Conservation (phyloP, 2,113 vertebrate genomes). For the Cacatua alba region DNA sequence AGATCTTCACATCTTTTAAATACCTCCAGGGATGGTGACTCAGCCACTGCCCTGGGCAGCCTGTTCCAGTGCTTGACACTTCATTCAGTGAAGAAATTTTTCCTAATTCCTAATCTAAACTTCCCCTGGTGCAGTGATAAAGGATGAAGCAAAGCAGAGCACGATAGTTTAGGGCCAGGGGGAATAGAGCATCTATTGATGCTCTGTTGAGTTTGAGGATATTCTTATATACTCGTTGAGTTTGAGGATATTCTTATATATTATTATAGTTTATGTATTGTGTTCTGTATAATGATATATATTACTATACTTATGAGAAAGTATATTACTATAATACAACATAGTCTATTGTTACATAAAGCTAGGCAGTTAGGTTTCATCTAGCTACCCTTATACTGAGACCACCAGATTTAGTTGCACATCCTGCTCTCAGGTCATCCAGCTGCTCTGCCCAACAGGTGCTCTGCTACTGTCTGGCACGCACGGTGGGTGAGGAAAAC, state of each 20-base stretch:
- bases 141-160: background rate
- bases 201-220: background rate
- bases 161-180: background rate
- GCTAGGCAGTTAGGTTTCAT: background rate
- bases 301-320: background rate
- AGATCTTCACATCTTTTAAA: background rate
- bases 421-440: background rate
- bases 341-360: background rate
- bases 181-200: background rate
- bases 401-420: background rate
- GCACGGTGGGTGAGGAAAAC: background rate
- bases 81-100: background rate
- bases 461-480: background rate
- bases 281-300: background rate
- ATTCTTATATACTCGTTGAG: background rate
- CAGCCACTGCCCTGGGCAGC: background rate
- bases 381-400: rapidly evolving
- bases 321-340: background rate
- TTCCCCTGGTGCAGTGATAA: background rate
- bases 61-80: background rate
- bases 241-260: background rate
- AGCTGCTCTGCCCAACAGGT: background rate
- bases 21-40: background rate
- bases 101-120: background rate
- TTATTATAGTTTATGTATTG: background rate